phyloP scores from a whole-genome alignment of 2,113 vertebrate species.

The Forbesichthys agassizii region DNA sequence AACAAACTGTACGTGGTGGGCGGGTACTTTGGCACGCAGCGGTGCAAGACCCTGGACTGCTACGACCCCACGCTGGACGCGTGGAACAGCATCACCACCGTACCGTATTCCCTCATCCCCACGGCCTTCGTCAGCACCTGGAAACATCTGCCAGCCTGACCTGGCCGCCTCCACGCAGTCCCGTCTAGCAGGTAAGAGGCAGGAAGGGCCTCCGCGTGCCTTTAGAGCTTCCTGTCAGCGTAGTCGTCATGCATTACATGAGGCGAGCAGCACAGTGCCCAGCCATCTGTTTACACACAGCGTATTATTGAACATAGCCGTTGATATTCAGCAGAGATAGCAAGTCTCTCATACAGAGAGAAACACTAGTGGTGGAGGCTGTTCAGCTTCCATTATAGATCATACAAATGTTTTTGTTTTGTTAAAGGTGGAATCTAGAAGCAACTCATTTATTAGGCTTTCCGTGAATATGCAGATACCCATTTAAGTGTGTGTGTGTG shows the following conservation, averaged over 20 bases:
- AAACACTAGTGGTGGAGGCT: no score
- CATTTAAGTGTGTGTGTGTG: slow-evolving; percentile 9
- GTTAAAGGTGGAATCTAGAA: background rate
- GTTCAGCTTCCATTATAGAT: background rate
- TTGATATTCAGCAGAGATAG: no score
- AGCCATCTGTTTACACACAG: no score
- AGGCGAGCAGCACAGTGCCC: no score
- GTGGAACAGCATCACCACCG: slow-evolving; percentile 85
- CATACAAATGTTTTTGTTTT: background rate
- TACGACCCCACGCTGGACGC: slow-evolving; percentile 82
- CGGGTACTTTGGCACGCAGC: slow-evolving; percentile 84
- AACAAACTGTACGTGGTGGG: slow-evolving; percentile 86
- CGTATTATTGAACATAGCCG: no score
- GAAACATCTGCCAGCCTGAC: slow-evolving; percentile 81
- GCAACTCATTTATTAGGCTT: background rate
- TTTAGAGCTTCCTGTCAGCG: no score
- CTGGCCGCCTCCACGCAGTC: slow-evolving; percentile 8
- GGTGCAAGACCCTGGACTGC: slow-evolving; percentile 85
- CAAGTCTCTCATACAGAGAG: slow-evolving; percentile 4
- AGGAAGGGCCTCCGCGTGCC: background rate
- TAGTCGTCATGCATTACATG: no score
- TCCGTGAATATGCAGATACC: background rate
- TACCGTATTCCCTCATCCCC: slow-evolving; percentile 85
- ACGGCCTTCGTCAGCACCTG: slow-evolving; percentile 87
- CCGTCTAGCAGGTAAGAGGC: slow-evolving; percentile 59